Evolutionary conservation across 2,113 vertebrate genomes (phyloP).

Genomic region (Melozone crissalis): DNA sequence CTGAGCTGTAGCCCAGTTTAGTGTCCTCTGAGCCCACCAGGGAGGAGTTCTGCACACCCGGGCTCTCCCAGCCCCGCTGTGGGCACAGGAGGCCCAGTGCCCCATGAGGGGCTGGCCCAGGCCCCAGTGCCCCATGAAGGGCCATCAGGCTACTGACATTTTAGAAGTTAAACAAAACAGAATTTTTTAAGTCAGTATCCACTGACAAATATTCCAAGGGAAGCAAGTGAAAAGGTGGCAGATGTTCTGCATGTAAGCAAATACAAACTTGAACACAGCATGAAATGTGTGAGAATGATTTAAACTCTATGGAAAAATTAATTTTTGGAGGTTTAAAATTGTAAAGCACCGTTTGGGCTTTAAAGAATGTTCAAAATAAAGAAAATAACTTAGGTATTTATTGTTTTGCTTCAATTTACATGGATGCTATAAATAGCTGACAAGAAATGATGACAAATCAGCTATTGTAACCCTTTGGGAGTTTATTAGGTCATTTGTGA

Average conservation of each 20-base stretch:
- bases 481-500: constrained; percentile 55
- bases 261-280: not conserved
- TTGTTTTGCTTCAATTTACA: constrained; percentile 4
- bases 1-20: not conserved
- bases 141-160: too few species aligned
- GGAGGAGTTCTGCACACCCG: not conserved
- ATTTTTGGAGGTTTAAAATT: not conserved
- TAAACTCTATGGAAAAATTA: not conserved
- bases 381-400: constrained; percentile 32
- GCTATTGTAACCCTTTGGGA: constrained; percentile 33
- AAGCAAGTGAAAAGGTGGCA: not conserved
- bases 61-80: not conserved
- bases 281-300: not conserved
- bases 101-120: not conserved
- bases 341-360: not conserved
- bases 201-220: not conserved
- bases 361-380: not conserved
- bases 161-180: too few species aligned
- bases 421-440: constrained; percentile 18
- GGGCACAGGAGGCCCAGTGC: not conserved
- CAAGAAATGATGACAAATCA: constrained; percentile 52
- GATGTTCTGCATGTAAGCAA: not conserved
- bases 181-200: too few species aligned
- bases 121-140: too few species aligned
- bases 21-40: not conserved